Base-by-base conservation (phyloP, 2,888 invertebrate species). In the Margaritifera margaritifera region DNA sequence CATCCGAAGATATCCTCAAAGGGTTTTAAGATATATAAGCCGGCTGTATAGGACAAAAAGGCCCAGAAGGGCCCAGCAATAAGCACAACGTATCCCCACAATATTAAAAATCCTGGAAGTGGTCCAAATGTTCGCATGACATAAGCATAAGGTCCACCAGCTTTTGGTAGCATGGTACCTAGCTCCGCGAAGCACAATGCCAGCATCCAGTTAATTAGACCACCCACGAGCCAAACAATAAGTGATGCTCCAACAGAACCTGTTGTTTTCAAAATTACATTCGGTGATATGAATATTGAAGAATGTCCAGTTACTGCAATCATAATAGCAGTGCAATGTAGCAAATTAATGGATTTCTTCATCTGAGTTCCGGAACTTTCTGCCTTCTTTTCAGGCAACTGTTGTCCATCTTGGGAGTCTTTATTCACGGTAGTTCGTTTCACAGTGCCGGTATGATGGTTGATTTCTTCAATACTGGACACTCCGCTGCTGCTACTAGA, bases 201-300 rank as follows among this genome's bases (percentile, higher is more conserved):
- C 42, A 78, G 71, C 6, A 77, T 78, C 24, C 84, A 56, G 59
- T 86, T 85, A 89, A 98, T 93, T 89, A 96, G 91, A 86, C 98
- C 98, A 91, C 97, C 97, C 87, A 95, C 93, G 92, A 95, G 94
- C 98, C 98, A 98, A 89, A 97, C 94, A 90, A 97, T 92, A 91
- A 98, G 95, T 92, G 96, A 96, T 91, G 96, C 93, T 91, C 96
- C 97, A 91, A 97, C 95, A 90, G 97, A 98, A 91, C 95, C 95
- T 0, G 95, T 93, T 80, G 93, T 92, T 80, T 92, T 90, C 90
- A 98, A 92, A 90, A 98, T 94, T 91, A 96, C 96, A 91, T 96
- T 95, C 90, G 98, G 97, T 92, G 97, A 97, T 91, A 98, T 96
- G 93, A 98, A 98, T 91, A 98, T 97, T 15, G 86, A 81, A 0